phyloP scores from a whole-genome alignment of 2,797 vertebrate species.

The Rhinoraja longicauda region DNA sequence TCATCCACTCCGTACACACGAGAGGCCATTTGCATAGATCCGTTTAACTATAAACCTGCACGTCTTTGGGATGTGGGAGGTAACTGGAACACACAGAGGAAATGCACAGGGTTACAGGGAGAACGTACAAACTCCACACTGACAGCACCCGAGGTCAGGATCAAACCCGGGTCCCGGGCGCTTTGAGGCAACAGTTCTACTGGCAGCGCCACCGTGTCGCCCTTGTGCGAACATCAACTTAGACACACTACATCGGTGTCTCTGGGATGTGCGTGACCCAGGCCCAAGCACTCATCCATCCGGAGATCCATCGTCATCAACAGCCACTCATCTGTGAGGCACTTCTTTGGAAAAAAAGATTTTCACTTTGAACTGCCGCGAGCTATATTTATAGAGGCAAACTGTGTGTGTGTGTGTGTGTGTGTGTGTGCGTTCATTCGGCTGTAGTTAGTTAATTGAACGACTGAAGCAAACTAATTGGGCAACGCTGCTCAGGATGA shows the following conservation, averaged over 20 bases:
- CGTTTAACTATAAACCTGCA: too few species aligned
- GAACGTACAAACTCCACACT: too few species aligned
- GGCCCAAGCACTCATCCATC: not conserved
- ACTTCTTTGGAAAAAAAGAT: not conserved
- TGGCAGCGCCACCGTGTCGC: too few species aligned
- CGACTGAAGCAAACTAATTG: conserved; percentile 27
- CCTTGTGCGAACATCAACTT: not conserved
- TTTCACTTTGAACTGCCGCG: not conserved
- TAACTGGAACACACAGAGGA: too few species aligned
- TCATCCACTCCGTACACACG: too few species aligned
- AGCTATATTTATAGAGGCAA: not conserved
- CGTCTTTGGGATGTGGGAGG: too few species aligned
- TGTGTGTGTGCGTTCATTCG: too few species aligned
- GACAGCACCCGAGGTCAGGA: too few species aligned
- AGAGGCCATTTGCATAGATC: too few species aligned
- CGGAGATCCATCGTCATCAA: not conserved
- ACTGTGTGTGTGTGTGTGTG: not conserved
- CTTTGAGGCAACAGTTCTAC: too few species aligned
- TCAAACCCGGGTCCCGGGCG: too few species aligned
- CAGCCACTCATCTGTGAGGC: not conserved
- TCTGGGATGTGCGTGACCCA: not conserved
- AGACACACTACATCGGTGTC: not conserved
- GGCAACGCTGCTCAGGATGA: not conserved
- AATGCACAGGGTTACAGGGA: too few species aligned
- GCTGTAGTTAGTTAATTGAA: conserved; percentile 26